Conservation (phyloP, 1,140 invertebrate species). For the Dolichoris vasculosae region DNA sequence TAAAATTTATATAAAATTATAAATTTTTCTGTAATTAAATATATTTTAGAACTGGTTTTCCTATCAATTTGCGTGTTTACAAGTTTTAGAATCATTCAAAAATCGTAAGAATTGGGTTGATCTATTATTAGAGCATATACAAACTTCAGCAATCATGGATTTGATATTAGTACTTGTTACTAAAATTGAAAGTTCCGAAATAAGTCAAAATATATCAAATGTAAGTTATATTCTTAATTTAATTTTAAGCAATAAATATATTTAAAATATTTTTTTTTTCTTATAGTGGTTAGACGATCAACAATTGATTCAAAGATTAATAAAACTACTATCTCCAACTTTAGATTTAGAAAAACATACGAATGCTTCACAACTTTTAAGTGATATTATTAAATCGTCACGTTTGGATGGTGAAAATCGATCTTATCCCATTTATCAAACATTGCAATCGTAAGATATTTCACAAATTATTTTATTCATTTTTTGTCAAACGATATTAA, state of each 20-base stretch:
- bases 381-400: slow-evolving; percentile 84
- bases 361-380: slow-evolving; percentile 88
- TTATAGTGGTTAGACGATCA: slow-evolving; percentile 92
- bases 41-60: slow-evolving; percentile 89
- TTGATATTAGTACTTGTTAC: slow-evolving; percentile 91
- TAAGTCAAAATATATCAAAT: slow-evolving; percentile 87
- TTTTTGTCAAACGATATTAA: not conserved
- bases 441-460: slow-evolving; percentile 82
- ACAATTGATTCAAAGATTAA: slow-evolving; percentile 87
- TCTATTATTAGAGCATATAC: slow-evolving; percentile 89
- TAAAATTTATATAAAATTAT: slow-evolving; percentile 28
- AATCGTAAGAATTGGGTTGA: slow-evolving; percentile 89
- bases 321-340: slow-evolving; percentile 85
- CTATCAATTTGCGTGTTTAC: slow-evolving; percentile 91
- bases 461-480: slow-evolving; percentile 23
- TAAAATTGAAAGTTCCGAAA: slow-evolving; percentile 86
- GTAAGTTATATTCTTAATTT: slow-evolving; percentile 74
- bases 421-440: slow-evolving; percentile 80
- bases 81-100: slow-evolving; percentile 94
- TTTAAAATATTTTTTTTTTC: slow-evolving; percentile 41
- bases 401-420: slow-evolving; percentile 80
- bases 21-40: slow-evolving; percentile 8
- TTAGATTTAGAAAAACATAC: slow-evolving; percentile 84
- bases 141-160: slow-evolving; percentile 97
- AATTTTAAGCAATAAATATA: slow-evolving; percentile 27